Base-by-base conservation (phyloP, 2,888 invertebrate genomes). In the Limnephilus marmoratus region DNA sequence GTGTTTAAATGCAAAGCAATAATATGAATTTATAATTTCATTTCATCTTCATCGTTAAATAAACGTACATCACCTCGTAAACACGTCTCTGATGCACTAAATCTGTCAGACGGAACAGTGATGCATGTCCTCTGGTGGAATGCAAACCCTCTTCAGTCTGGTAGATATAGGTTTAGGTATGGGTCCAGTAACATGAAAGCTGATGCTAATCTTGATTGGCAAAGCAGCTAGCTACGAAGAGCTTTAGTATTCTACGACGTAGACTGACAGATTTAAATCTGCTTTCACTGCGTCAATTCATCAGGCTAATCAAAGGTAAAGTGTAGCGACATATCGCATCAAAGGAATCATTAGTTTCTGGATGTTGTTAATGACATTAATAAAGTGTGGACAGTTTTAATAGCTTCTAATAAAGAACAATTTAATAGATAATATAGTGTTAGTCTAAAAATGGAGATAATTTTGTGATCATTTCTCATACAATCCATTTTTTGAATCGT, bases 61-160 rank as follows among this genome's bases (percentile, higher is more conserved):
- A 18, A 15, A 18, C 82, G 82, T 82, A 13, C 31, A 31, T 82
- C 82, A 82, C 82, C 15, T 82, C 31, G 82, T 82, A 34, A 82
- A 82, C 34, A 34, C 15, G 82, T 82, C 34, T 82, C 34, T 34
- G 34, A 7, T 31, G 82, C 31, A 82, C 34, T 82, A 31, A 82
- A 82, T 7, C 29, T 82, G 82, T 82, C 82, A 34, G 68, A 68
- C 24, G 68, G 24, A 68, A 68, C 82, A 34, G 82, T 82, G 82
- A 82, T 82, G 82, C 82, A 82, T 82, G 82, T 82, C 82, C 31
- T 3, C 15, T 82, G 34, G 82, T 82, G 29, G 82, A 82, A 29
- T 3, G 34, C 31, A 82, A 18, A 4, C 82, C 68, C 9, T 24
- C 24, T 9, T 53, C 18, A 13, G 13, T 49, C 49, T 13, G 13